These are phyloP conservation scores for Camelus bactrianus DNA, from an alignment of 2,113 vertebrate genomes.

Conservation along the genomic window DNA sequence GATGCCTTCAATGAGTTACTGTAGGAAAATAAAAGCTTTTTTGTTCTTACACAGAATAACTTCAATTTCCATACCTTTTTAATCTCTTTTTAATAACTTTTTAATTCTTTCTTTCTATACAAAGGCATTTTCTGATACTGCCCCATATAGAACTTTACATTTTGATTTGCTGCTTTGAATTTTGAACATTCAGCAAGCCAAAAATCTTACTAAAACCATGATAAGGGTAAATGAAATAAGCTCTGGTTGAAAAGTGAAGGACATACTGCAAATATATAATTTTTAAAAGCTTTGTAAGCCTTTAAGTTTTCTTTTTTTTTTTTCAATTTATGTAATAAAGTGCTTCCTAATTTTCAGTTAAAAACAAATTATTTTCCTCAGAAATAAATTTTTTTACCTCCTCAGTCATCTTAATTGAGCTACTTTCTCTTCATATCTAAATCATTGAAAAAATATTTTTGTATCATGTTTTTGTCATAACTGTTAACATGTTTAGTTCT, in stretches of 20 bases:
- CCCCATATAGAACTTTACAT: background rate
- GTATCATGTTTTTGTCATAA: background rate
- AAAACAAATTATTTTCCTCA: background rate
- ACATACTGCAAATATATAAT: background rate
- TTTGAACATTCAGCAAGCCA: slow-evolving; percentile 12
- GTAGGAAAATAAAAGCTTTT: background rate
- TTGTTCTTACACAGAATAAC: background rate
- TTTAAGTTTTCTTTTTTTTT: slow-evolving; percentile 28
- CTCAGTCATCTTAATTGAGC: background rate
- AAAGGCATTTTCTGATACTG: slow-evolving; percentile 35
- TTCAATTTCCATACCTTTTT: background rate
- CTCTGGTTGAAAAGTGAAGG: background rate
- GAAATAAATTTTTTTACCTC: slow-evolving; percentile 19
- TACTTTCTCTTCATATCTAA: slow-evolving; percentile 59
- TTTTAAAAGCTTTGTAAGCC: background rate
- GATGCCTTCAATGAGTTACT: background rate
- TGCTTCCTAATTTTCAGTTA: slow-evolving; percentile 19
- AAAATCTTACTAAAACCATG: background rate
- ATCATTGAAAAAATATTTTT: slow-evolving; percentile 6
- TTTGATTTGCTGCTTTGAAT: slow-evolving; percentile 51
- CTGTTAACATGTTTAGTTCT: slow-evolving; percentile 51
- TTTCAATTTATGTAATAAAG: background rate
- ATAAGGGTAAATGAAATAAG: background rate
- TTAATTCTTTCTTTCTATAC: background rate
- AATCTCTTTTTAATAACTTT: background rate